Conservation (phyloP, 2,888 invertebrate species). For the Dynastes tityus region DNA sequence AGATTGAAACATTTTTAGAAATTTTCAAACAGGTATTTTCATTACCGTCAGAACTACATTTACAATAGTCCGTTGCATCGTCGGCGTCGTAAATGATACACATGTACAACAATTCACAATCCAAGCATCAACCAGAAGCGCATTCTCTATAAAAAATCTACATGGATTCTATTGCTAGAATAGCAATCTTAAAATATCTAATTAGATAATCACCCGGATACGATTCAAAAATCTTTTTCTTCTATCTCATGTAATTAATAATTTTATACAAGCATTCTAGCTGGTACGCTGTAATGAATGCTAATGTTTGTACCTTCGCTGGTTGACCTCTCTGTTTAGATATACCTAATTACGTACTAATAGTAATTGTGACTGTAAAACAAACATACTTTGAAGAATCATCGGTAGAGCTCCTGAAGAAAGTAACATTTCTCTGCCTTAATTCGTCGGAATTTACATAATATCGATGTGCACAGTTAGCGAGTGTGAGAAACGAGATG, state of each 20-base stretch:
- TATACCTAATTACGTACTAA: conserved; percentile 4
- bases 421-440: conserved; percentile 28
- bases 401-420: conserved; percentile 10
- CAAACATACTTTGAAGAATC: conserved; percentile 14
- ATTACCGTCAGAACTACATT: no score
- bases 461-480: not conserved
- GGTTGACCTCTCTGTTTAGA: conserved; percentile 31
- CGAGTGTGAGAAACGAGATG: conserved; percentile 1
- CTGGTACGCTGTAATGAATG: conserved; percentile 13
- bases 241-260: conserved; percentile 11
- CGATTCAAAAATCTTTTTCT: not conserved
- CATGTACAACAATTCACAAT: no score
- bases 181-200: not conserved
- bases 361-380: conserved; percentile 25
- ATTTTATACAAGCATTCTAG: not conserved
- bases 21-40: no score
- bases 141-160: no score
- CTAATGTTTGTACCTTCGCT: conserved; percentile 37
- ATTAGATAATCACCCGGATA: conserved; percentile 9
- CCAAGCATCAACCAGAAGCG: no score
- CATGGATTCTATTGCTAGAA: no score
- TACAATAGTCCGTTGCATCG: no score
- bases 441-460: conserved; percentile 33
- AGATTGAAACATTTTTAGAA: no score
- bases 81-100: no score